These are phyloP conservation scores for Thaumatotibia leucotreta DNA, from an alignment of 1,140 invertebrate genomes.

Conservation along the genomic window DNA sequence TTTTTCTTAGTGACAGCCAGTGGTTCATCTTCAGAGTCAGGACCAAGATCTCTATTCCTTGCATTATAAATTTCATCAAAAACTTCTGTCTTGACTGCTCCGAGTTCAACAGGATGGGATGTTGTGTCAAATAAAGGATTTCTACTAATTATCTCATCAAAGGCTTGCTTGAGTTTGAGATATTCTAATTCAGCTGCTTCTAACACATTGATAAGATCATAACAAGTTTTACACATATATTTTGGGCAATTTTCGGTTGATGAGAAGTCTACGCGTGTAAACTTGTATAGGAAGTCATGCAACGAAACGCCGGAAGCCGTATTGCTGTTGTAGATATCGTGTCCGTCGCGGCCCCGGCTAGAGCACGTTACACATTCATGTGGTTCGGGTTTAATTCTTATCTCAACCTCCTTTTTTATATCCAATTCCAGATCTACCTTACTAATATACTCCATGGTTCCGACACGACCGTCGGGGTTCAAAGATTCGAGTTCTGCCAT, in stretches of 20 bases:
- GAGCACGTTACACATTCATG: slow-evolving; percentile 56
- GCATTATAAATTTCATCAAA: not conserved
- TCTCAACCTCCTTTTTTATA: slow-evolving; percentile 52
- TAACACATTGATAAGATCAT: slow-evolving; percentile 55
- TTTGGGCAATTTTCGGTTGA: slow-evolving; percentile 32
- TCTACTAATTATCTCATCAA: slow-evolving; percentile 58
- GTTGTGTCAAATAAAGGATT: slow-evolving; percentile 52
- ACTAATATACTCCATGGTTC: not conserved
- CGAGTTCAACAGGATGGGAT: slow-evolving; percentile 25
- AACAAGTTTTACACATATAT: slow-evolving; percentile 56
- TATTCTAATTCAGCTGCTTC: slow-evolving; percentile 62
- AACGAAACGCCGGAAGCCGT: slow-evolving; percentile 48
- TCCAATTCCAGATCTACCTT: slow-evolving; percentile 29
- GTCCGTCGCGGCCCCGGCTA: slow-evolving; percentile 34
- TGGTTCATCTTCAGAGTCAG: slow-evolving; percentile 71
- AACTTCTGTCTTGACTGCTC: slow-evolving; percentile 46
- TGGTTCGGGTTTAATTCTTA: slow-evolving; percentile 50
- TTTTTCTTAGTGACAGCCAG: slow-evolving; percentile 57
- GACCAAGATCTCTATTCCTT: slow-evolving; percentile 15
- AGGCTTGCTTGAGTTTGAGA: slow-evolving; percentile 53
- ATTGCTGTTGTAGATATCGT: slow-evolving; percentile 39
- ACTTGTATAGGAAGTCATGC: slow-evolving; percentile 45
- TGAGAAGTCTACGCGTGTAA: slow-evolving; percentile 35
- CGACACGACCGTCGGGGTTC: slow-evolving; percentile 5
- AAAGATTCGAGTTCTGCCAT: slow-evolving; percentile 6